These are phyloP conservation scores for Nephrotoma appendiculata DNA, from an alignment of 2,888 invertebrate genomes.

Conservation along the genomic window DNA sequence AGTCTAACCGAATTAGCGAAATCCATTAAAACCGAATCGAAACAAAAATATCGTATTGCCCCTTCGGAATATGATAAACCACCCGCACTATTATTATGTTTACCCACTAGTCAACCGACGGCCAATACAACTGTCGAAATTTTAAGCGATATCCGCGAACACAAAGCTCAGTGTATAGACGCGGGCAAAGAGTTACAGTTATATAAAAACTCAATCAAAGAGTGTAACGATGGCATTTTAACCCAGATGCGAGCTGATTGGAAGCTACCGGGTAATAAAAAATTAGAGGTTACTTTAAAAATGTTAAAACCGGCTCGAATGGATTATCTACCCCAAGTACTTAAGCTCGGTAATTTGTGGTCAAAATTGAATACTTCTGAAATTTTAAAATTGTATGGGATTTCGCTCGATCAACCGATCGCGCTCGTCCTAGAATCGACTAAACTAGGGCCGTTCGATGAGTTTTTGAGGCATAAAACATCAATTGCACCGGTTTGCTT, in stretches of 20 bases:
- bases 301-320: slow-evolving; percentile 48
- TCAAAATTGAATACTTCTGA: slow-evolving; percentile 61
- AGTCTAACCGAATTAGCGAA: slow-evolving; percentile 24
- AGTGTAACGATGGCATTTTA: slow-evolving; percentile 46
- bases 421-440: slow-evolving; percentile 73
- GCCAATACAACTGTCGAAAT: slow-evolving; percentile 28
- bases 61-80: slow-evolving; percentile 64
- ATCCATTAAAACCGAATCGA: slow-evolving; percentile 23
- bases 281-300: slow-evolving; percentile 67
- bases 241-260: slow-evolving; percentile 60
- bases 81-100: slow-evolving; percentile 26
- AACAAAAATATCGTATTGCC: slow-evolving; percentile 42
- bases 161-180: slow-evolving; percentile 28
- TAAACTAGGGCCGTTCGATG: slow-evolving; percentile 61
- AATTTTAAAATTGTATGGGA: slow-evolving; percentile 61
- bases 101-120: slow-evolving; percentile 28
- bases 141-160: slow-evolving; percentile 25
- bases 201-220: slow-evolving; percentile 39
- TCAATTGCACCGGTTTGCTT: slow-evolving; percentile 52
- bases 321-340: slow-evolving; percentile 49
- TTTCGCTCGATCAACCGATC: slow-evolving; percentile 60
- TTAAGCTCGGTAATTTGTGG: slow-evolving; percentile 64
- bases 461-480: slow-evolving; percentile 30
- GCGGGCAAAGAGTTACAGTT: slow-evolving; percentile 27
- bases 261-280: slow-evolving; percentile 59